phyloP scores from a whole-genome alignment of 2,113 vertebrate genomes.

The Tichodroma muraria region DNA sequence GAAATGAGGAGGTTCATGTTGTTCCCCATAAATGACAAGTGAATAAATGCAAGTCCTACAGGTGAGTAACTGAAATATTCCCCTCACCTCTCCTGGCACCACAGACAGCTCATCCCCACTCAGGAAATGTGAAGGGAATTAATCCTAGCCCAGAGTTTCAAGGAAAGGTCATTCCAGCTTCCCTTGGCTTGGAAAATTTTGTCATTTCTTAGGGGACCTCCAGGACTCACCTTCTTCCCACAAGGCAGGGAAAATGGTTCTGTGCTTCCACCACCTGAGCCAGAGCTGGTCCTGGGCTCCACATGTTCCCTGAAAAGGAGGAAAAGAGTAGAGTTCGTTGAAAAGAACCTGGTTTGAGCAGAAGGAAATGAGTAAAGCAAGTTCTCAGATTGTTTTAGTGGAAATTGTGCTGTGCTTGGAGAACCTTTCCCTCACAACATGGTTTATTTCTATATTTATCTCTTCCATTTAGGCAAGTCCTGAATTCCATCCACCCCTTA shows the following conservation, averaged over 20 bases:
- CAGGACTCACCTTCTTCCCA: not conserved
- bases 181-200: not conserved
- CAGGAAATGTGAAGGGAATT: not conserved
- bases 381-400: not conserved
- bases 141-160: not conserved
- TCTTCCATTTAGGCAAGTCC: not conserved
- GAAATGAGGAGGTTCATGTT: not conserved
- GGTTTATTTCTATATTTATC: not conserved
- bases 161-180: not conserved
- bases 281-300: not conserved
- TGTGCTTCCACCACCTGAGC: not conserved
- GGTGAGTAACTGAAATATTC: not conserved
- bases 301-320: not conserved
- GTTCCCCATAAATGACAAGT: not conserved
- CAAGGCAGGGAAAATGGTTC: fast-evolving
- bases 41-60: not conserved
- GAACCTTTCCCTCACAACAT: not conserved
- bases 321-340: not conserved
- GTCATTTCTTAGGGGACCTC: not conserved
- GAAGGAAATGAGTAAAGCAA: not conserved
- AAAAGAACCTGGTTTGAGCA: not conserved
- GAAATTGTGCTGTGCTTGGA: not conserved
- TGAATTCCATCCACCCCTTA: not conserved
- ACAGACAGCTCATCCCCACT: not conserved
- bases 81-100: not conserved